These are phyloP conservation scores for Apodemia zela DNA, from an alignment of 2,888 invertebrate species.

Conservation along the genomic window DNA sequence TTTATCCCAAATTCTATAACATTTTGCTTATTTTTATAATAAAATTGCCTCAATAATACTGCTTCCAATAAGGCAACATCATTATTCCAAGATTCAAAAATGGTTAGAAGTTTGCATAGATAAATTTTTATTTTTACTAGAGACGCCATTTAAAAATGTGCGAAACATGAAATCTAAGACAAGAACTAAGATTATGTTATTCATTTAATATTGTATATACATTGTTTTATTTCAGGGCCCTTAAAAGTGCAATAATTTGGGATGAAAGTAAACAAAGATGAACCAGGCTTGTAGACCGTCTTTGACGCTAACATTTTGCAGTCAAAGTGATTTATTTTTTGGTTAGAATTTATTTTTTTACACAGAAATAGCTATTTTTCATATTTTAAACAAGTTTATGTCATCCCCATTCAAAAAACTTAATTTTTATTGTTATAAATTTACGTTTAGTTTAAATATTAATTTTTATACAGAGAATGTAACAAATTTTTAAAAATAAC, in stretches of 20 bases:
- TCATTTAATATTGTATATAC: not conserved
- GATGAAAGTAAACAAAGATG: not conserved
- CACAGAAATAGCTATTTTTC: not conserved
- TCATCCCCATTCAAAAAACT: not conserved
- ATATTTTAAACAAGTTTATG: not conserved
- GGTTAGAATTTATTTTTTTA: not conserved
- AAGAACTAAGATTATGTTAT: too few species aligned
- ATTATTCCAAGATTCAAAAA: too few species aligned
- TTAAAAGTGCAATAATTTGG: not conserved
- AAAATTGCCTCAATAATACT: too few species aligned
- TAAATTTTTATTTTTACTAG: too few species aligned
- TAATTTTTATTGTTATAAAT: not conserved
- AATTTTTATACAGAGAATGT: conserved; percentile 3
- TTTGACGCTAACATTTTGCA: not conserved
- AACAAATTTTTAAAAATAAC: not conserved
- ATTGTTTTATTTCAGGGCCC: too few species aligned
- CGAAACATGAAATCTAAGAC: too few species aligned
- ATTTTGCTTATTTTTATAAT: too few species aligned
- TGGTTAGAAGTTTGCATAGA: too few species aligned
- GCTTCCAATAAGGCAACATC: too few species aligned
- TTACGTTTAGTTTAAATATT: conserved; percentile 8
- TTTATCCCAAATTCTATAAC: too few species aligned
- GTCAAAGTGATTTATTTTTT: not conserved
- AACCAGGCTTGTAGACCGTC: not conserved
- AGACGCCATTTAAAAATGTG: too few species aligned